A percentile compares a stretch with the other conserved stretches of the same genome.
phyloP scores from a whole-genome alignment of 1,140 invertebrate genomes.

The Armadillidium nasatum region DNA sequence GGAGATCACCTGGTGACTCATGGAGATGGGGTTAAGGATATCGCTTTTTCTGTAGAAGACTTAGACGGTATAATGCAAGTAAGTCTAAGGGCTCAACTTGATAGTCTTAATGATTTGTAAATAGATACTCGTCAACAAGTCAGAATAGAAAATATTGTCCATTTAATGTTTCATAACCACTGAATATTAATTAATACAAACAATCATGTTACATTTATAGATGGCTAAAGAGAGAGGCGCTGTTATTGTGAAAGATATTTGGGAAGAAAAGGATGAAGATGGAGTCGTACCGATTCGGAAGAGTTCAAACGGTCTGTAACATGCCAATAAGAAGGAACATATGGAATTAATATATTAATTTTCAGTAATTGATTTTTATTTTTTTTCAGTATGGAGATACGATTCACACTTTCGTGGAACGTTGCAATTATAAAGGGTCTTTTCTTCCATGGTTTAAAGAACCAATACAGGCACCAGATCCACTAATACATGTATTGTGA shows the following conservation, averaged over 20 bases:
- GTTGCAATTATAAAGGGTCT: slow-evolving; percentile 73
- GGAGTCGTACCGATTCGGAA: slow-evolving; percentile 81
- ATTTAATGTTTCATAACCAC: too few species aligned
- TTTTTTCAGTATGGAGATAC: slow-evolving; percentile 87
- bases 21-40: slow-evolving; percentile 94
- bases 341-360: too few species aligned
- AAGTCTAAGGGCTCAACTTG: slow-evolving; percentile 32
- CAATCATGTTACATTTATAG: slow-evolving; percentile 49
- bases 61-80: slow-evolving; percentile 77
- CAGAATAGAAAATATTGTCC: too few species aligned
- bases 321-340: background rate
- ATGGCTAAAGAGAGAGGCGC: slow-evolving; percentile 78
- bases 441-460: slow-evolving; percentile 83
- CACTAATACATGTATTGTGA: slow-evolving; percentile 58
- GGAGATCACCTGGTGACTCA: slow-evolving; percentile 76
- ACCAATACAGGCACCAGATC: slow-evolving; percentile 55
- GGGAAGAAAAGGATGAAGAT: slow-evolving; percentile 79
- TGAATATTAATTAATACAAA: too few species aligned
- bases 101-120: too few species aligned
- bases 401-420: slow-evolving; percentile 89
- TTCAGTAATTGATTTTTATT: background rate
- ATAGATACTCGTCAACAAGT: too few species aligned
- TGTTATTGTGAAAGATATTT: slow-evolving; percentile 75
- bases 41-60: slow-evolving; percentile 92
- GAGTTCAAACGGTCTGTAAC: slow-evolving; percentile 70